Percentiles rank a stretch among this genome's conserved stretches.
phyloP scores from a whole-genome alignment of 2,888 invertebrate species.

The Dinocampus coccinellae region DNA sequence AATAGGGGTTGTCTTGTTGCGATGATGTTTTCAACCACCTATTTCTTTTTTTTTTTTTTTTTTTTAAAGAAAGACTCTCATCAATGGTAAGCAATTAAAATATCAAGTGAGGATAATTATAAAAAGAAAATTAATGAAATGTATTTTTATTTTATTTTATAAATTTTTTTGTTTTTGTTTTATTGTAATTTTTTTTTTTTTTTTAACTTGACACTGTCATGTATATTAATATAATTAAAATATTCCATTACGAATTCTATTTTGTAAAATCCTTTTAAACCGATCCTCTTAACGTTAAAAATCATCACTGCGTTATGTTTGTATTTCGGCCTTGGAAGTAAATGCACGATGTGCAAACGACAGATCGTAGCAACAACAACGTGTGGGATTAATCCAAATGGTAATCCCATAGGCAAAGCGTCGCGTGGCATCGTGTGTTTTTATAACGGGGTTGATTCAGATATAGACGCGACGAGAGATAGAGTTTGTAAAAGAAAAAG shows the following conservation, averaged over 20 bases:
- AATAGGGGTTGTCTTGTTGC: slow-evolving; percentile 14
- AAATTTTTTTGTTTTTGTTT: background rate
- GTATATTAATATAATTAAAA: too few species aligned
- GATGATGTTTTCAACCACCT: background rate
- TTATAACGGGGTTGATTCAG: slow-evolving; percentile 57
- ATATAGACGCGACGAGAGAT: slow-evolving; percentile 2
- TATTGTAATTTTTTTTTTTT: background rate
- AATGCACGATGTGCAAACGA: slow-evolving; percentile 45
- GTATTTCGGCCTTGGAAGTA: slow-evolving; percentile 45
- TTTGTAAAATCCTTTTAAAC: slow-evolving; percentile 51
- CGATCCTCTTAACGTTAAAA: slow-evolving; percentile 55
- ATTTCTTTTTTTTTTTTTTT: too few species aligned
- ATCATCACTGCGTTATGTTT: slow-evolving; percentile 62
- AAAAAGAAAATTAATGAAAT: background rate
- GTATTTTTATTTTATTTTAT: background rate
- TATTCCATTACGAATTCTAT: slow-evolving; percentile 4
- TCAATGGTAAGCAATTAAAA: background rate
- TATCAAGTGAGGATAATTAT: background rate
- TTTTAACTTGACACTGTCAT: background rate
- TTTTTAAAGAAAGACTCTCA: background rate
- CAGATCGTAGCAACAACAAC: too few species aligned
- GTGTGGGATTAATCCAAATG: slow-evolving; percentile 63
- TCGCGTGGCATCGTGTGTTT: slow-evolving; percentile 56
- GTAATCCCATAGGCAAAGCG: slow-evolving; percentile 68
- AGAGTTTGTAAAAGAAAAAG: slow-evolving; percentile 23